These are phyloP conservation scores for Sander vitreus DNA, from an alignment of 2,113 vertebrate species.

Conservation along the genomic window DNA sequence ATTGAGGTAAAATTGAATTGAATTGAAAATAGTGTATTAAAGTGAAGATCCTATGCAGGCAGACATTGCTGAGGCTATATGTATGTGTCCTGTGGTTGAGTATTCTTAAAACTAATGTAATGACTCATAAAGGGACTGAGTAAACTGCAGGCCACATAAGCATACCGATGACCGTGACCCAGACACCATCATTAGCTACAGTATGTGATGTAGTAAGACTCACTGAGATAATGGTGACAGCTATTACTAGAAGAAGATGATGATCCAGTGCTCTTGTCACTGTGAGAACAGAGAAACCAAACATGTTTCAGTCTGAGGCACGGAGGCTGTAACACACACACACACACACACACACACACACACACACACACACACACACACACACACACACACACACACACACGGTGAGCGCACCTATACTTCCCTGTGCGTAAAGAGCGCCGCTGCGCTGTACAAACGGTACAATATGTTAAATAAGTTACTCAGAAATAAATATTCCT, in stretches of 20 bases:
- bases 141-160: constrained; percentile 50
- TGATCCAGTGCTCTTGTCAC: constrained; percentile 23
- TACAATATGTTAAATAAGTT: constrained; percentile 17
- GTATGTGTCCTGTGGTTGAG: constrained; percentile 38
- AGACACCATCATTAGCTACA: constrained; percentile 31
- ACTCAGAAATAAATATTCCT: not conserved
- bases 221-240: constrained; percentile 27
- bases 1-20: not conserved
- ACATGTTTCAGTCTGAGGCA: constrained; percentile 58
- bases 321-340: constrained; percentile 7
- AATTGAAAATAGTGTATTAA: not conserved
- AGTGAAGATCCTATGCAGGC: constrained; percentile 18
- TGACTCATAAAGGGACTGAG: constrained; percentile 70
- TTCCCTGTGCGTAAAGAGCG: constrained; percentile 69
- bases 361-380: not conserved
- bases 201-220: constrained; percentile 7
- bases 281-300: constrained; percentile 64
- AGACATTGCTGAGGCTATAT: constrained; percentile 8
- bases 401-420: not conserved
- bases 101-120: constrained; percentile 55
- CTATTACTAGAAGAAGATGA: constrained; percentile 55
- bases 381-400: constrained; percentile 1
- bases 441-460: constrained; percentile 52
- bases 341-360: not conserved
- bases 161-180: constrained; percentile 50